Evolutionary conservation across 2,888 invertebrate genomes (phyloP), one percentile per base, ranked within the genome.

Genomic region (Crepidodera aurea): DNA sequence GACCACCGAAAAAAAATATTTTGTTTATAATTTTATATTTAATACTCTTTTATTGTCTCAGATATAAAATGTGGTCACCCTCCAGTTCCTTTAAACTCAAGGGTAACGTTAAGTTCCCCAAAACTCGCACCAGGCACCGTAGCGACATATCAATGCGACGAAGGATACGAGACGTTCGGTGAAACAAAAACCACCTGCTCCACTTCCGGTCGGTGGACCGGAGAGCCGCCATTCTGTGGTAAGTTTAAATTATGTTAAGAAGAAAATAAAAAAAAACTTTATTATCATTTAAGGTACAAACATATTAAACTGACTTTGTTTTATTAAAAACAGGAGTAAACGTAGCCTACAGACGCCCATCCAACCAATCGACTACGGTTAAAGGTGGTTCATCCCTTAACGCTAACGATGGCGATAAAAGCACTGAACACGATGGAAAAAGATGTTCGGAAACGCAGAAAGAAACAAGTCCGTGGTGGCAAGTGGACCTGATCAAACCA

Each of bases 391-490:
- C 87, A 3, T 90, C 94, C 0, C 84, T 86, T 54, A 93, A 92
- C 77, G 95, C 93, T 10, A 95, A 95, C 76, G 95, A 95, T 75
- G 96, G 95, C 1, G 92, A 94, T 78, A 84, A 85, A 69, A 88
- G 89, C 64, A 89, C 92, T 32, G 91, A 93, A 62, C 94, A 94
- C 75, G 94, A 95, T 72, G 93, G 92, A 10, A 90, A 91, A 77
- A 84, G 92, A 65, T 96, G 96, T 79, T 92, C 94, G 0, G 94
- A 95, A 83, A 96, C 95, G 0, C 91, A 92, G 77, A 88, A 90
- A 63, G 95, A 96, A 76, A 90, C 91, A 0, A 94, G 94, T 16
- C 95, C 95, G 0, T 96, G 94, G 94, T 96, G 95, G 95, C 90
- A 91, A 72, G 94, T 95, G 6, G 94, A 96, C 79, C 83, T 96